Evolutionary conservation across 1,140 invertebrate genomes (phyloP).

Genomic region (Yoshiicerus persimilis): DNA sequence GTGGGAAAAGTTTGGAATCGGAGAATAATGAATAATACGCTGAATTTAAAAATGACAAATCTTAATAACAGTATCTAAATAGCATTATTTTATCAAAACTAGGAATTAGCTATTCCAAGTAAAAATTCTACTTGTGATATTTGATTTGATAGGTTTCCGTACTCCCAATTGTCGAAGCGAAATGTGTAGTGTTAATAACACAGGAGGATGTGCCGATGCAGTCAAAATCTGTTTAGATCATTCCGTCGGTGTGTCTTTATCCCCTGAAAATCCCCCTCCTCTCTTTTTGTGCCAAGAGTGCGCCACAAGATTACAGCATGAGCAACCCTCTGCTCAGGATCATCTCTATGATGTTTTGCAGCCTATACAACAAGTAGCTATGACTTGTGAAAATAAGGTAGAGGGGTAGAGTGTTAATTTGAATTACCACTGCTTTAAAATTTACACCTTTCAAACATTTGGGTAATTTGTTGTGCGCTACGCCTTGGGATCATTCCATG

Average conservation of each 20-base stretch:
- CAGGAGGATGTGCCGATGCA: slow-evolving; percentile 64
- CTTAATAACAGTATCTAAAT: no score
- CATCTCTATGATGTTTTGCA: slow-evolving; percentile 88
- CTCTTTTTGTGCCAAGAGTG: slow-evolving; percentile 96
- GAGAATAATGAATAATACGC: no score
- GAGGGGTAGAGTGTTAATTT: no score
- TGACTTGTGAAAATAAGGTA: slow-evolving; percentile 94
- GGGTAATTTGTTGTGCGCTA: no score
- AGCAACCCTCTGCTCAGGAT: slow-evolving; percentile 67
- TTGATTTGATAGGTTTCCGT: slow-evolving; percentile 31
- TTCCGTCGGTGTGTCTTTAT: slow-evolving; percentile 70
- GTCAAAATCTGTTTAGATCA: slow-evolving; percentile 90
- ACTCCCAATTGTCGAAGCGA: slow-evolving; percentile 45
- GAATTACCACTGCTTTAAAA: no score
- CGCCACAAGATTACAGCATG: slow-evolving; percentile 78
- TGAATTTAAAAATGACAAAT: no score
- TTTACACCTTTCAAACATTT: no score
- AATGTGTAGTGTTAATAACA: slow-evolving; percentile 49
- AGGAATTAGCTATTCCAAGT: no score
- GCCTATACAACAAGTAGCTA: slow-evolving; percentile 90
- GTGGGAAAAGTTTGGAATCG: no score
- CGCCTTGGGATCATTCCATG: no score
- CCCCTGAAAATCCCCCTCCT: slow-evolving; percentile 84
- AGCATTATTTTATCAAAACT: no score
- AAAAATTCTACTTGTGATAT: no score